Evolutionary conservation across 1,140 invertebrate genomes (phyloP), one percentile per base, ranked within the genome.

Genomic region (Oryzaephilus surinamensis): DNA sequence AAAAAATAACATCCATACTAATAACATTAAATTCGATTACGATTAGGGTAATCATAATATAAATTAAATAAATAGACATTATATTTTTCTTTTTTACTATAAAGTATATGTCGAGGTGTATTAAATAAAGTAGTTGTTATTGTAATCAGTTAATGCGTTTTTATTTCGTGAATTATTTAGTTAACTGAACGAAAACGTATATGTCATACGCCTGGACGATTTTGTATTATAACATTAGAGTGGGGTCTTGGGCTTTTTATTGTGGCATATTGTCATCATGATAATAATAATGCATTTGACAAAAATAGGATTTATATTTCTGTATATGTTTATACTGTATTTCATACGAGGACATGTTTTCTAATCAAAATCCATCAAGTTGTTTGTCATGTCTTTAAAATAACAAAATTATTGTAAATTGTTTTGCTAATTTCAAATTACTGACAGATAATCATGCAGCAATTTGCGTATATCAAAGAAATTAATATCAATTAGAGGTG

Each of bases 401-500:
- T 21, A 10, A 34, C 23, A 14, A 16, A 24, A 26, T 36, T 13
- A 24, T 5, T 16, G 13, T 27, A 11, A 11, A n/a, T 29, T 37
- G 11, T 21, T 19, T 23, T 24, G 18, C 32, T 32, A 28, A 5
- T 17, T 18, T n/a, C 7, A 34, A 46, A 40, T 28, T n/a, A n/a
- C n/a, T n/a, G n/a, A n/a, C n/a, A n/a, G n/a, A n/a, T n/a, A n/a
- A n/a, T n/a, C n/a, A n/a, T n/a, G n/a, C n/a, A n/a, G n/a, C n/a
- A n/a, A n/a, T n/a, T n/a, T n/a, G n/a, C n/a, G n/a, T n/a, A n/a
- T n/a, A n/a, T n/a, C n/a, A 18, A 43, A 23, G n/a, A 16, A 40
- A 50, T 50, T 50, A 43, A 50, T 50, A 50, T 44, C 38, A 38
- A 44, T 50, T 47, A 50, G 31, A 8, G 4, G 12, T 18, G 11